A percentile compares a stretch with the other conserved stretches of the same genome.
These are phyloP conservation scores for Chironomus tentans DNA, from an alignment of 2,888 invertebrate species.

Conservation along the genomic window DNA sequence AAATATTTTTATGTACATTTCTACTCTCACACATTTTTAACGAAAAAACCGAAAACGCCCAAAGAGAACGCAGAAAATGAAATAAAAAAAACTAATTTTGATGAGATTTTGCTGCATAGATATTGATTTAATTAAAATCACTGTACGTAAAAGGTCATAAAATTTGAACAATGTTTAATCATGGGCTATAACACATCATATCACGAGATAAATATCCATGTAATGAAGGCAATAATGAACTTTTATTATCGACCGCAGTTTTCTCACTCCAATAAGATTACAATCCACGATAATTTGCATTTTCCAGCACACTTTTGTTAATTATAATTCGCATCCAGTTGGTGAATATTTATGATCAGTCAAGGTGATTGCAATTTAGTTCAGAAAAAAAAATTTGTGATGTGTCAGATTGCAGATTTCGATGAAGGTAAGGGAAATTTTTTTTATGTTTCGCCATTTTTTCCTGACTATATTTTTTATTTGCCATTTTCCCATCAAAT, in stretches of 20 bases:
- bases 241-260: not conserved
- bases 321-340: conserved; percentile 15
- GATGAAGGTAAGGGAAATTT: not conserved
- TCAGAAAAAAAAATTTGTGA: not conserved
- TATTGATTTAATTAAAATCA: conserved; percentile 1
- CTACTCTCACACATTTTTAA: conserved; percentile 22
- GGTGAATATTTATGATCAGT: not conserved
- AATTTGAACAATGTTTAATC: not conserved
- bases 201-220: not conserved
- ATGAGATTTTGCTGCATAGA: conserved; percentile 14
- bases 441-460: conserved; percentile 26
- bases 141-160: conserved; percentile 10
- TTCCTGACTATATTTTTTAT: not conserved
- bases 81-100: conserved; percentile 13
- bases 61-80: not conserved
- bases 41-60: conserved; percentile 20
- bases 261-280: not conserved
- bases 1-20: conserved; percentile 19
- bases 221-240: not conserved
- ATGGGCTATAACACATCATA: not conserved
- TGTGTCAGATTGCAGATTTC: conserved; percentile 7
- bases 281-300: not conserved
- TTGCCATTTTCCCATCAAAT: not conserved
- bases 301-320: not conserved
- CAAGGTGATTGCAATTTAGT: not conserved